Evolutionary conservation across 2,113 vertebrate genomes (phyloP).

Genomic region (Lepus americanus): DNA sequence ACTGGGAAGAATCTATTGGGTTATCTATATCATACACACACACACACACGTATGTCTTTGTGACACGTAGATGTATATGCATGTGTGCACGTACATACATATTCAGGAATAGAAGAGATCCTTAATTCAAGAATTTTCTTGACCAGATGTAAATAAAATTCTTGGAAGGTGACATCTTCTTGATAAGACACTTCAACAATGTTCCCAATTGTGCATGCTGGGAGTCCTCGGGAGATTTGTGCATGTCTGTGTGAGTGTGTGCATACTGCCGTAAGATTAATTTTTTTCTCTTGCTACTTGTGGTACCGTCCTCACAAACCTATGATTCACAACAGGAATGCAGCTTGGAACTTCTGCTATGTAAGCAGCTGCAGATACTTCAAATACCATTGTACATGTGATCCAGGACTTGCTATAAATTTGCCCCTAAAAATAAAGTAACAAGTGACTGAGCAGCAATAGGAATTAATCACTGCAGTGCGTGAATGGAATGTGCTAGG

Average conservation of each 20-base stretch:
- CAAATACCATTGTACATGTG: slow-evolving; percentile 91
- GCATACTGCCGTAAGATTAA: slow-evolving; percentile 65
- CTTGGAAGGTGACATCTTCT: slow-evolving; percentile 39
- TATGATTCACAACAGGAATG: slow-evolving; percentile 92
- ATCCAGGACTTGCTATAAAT: slow-evolving; percentile 91
- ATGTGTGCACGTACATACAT: background rate
- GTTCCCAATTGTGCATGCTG: background rate
- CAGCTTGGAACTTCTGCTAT: slow-evolving; percentile 90
- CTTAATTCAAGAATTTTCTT: background rate
- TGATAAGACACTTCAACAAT: slow-evolving; percentile 55
- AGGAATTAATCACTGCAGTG: slow-evolving; percentile 89
- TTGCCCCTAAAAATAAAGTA: slow-evolving; percentile 93
- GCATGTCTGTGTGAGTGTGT: slow-evolving; percentile 43
- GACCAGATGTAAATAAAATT: background rate
- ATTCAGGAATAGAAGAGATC: background rate
- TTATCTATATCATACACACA: background rate
- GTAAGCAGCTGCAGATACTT: slow-evolving; percentile 93
- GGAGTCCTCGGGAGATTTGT: slow-evolving; percentile 59
- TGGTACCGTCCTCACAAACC: slow-evolving; percentile 87
- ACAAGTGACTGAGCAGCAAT: slow-evolving; percentile 91
- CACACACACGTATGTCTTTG: background rate
- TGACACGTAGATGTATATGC: background rate
- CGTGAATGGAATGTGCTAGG: slow-evolving; percentile 89
- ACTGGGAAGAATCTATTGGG: background rate
- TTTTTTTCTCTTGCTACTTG: slow-evolving; percentile 77